Evolutionary conservation across 2,888 invertebrate genomes (phyloP).

Genomic region (Perizoma flavofasciatum): DNA sequence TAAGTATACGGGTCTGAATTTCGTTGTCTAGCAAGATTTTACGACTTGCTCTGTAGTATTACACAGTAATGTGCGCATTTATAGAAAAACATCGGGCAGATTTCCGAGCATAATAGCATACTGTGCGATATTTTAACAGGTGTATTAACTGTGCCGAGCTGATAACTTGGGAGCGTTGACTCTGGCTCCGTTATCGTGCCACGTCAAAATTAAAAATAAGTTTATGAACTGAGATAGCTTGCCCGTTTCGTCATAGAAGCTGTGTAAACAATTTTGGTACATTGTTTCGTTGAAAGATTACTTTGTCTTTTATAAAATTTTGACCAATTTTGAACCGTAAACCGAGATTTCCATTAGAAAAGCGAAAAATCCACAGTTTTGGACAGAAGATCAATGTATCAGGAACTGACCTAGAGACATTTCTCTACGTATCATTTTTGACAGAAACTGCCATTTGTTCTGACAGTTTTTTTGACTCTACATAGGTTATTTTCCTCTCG

Average conservation of each 20-base stretch:
- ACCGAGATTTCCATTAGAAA: no score
- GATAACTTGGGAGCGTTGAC: constrained; percentile 54
- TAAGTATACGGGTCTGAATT: no score
- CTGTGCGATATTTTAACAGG: constrained; percentile 52
- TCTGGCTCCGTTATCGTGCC: constrained; percentile 43
- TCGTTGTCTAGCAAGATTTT: no score
- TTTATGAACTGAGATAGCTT: constrained; percentile 30
- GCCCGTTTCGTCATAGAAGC: constrained; percentile 30
- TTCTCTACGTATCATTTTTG: no score
- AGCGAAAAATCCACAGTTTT: no score
- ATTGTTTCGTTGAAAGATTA: not conserved
- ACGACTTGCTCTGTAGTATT: not conserved
- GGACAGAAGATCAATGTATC: no score
- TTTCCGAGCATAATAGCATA: constrained; percentile 31
- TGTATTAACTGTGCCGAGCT: constrained; percentile 47
- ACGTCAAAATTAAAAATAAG: constrained; percentile 40
- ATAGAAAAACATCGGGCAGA: constrained; percentile 18
- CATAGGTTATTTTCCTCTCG: no score
- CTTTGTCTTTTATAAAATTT: no score
- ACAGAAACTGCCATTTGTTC: no score
- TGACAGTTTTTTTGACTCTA: no score
- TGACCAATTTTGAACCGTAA: no score
- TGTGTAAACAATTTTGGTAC: constrained; percentile 21
- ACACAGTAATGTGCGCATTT: constrained; percentile 3
- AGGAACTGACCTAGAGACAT: no score